Percentiles rank a stretch among this genome's conserved stretches.
These are phyloP conservation scores for Neuroterus valhalla DNA, from an alignment of 1,140 invertebrate genomes.

Conservation along the genomic window DNA sequence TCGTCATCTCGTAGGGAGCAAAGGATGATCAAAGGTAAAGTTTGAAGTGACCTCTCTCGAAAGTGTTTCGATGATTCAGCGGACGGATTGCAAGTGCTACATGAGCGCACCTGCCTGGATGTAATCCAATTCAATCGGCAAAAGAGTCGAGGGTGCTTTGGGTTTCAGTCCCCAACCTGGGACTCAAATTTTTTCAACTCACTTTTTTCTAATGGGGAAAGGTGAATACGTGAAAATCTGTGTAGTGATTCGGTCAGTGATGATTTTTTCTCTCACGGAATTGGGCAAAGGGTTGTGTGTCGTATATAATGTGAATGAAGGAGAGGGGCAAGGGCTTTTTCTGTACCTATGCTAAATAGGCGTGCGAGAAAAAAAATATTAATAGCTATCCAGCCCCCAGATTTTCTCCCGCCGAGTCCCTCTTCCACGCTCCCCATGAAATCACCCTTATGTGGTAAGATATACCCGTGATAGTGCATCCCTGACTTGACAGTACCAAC, in stretches of 20 bases:
- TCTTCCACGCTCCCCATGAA: constrained; percentile 45
- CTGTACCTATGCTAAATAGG: constrained; percentile 70
- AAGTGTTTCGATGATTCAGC: constrained; percentile 14
- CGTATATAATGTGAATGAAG: constrained; percentile 24
- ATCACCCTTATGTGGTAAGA: constrained; percentile 65
- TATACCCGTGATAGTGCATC: constrained; percentile 66
- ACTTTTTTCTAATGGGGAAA: too few relatives aligned
- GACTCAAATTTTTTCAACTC: too few relatives aligned
- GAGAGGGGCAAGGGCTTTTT: constrained; percentile 45
- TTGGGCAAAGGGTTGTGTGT: constrained; percentile 58
- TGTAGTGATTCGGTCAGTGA: constrained; percentile 33
- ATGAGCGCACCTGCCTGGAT: constrained; percentile 1
- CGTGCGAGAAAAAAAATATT: constrained; percentile 68
- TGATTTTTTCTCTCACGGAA: constrained; percentile 55
- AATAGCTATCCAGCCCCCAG: constrained; percentile 70
- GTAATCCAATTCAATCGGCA: constrained; percentile 11
- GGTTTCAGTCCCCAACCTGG: neutral
- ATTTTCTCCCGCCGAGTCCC: constrained; percentile 53
- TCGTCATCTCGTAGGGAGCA: constrained; percentile 36
- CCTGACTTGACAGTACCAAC: constrained; percentile 46
- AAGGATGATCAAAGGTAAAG: constrained; percentile 38
- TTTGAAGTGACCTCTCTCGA: constrained; percentile 39
- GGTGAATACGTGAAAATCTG: neutral
- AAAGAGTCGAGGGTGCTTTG: constrained; percentile 19
- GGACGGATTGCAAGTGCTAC: constrained; percentile 24